These are phyloP conservation scores for Scaptomyza polygonia DNA, from an alignment of 2,888 invertebrate species.

Conservation along the genomic window DNA sequence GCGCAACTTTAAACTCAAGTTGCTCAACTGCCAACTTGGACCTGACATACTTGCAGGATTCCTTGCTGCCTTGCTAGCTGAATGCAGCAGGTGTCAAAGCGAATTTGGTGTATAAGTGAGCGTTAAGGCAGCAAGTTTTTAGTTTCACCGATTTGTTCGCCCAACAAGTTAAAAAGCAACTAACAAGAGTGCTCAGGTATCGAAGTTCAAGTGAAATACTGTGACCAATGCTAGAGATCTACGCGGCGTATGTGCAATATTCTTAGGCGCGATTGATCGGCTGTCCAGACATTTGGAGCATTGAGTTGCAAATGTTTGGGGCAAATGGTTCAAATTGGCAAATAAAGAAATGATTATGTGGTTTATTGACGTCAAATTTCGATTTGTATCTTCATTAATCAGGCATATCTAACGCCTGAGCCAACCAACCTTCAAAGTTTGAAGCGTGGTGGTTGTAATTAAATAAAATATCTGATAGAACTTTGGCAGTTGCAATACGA, in stretches of 20 bases:
- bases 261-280: constrained; percentile 20
- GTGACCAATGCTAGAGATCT: constrained; percentile 1
- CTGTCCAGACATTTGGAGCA: constrained; percentile 5
- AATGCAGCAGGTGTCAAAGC: constrained; percentile 59
- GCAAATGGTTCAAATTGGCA: too few species aligned
- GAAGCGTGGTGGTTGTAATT: too few species aligned
- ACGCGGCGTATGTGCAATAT: constrained; percentile 42
- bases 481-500: constrained; percentile 2
- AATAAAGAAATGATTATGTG: constrained; percentile 19
- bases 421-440: constrained; percentile 4
- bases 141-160: constrained; percentile 6
- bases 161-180: constrained; percentile 23
- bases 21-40: constrained; percentile 31
- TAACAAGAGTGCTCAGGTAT: neutral
- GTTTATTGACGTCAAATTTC: constrained; percentile 3
- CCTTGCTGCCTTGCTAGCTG: neutral
- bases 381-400: constrained; percentile 31
- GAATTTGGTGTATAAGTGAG: constrained; percentile 43
- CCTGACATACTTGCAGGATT: constrained; percentile 2
- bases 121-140: constrained; percentile 22
- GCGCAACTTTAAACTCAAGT: constrained; percentile 29
- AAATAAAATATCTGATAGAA: constrained; percentile 17
- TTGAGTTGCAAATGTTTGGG: constrained; percentile 4
- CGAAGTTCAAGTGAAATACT: constrained; percentile 6
- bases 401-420: neutral